Conservation (phyloP, 2,888 invertebrate species). For the Leptinotarsa rubiginosa region DNA sequence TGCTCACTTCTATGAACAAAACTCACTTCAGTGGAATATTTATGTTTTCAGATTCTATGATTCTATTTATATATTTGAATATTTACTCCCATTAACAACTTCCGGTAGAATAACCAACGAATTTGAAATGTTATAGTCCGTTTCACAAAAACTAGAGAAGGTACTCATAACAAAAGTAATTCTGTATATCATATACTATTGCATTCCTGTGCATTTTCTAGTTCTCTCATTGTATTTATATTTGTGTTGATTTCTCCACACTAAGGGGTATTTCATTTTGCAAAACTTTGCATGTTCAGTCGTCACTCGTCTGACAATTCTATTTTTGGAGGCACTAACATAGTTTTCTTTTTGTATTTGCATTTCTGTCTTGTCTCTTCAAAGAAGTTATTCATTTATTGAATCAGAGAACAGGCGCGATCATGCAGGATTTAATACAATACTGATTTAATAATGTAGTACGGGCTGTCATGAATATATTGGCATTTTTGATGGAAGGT, state of each 20-base stretch:
- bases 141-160: background rate
- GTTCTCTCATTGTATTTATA: background rate
- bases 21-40: background rate
- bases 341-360: constrained; percentile 13
- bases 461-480: constrained; percentile 4
- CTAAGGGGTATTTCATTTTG: background rate
- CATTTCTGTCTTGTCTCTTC: constrained; percentile 10
- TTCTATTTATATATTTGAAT: constrained; percentile 20
- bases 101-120: constrained; percentile 8
- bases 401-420: background rate
- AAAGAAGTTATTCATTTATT: constrained; percentile 12
- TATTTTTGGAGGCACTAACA: constrained; percentile 6
- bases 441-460: background rate
- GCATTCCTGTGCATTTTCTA: background rate
- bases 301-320: constrained; percentile 10
- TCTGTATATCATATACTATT: too few species aligned
- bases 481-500: background rate
- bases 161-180: too few species aligned
- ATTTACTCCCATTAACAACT: constrained; percentile 7
- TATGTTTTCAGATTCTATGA: constrained; percentile 6
- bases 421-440: background rate
- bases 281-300: constrained; percentile 1
- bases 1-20: too few species aligned
- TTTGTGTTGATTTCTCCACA: background rate
- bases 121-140: background rate